Percentiles rank a stretch among this genome's conserved stretches.
Evolutionary conservation across 1,140 invertebrate genomes (phyloP).

Genomic region (Gonatopus flavifemur): DNA sequence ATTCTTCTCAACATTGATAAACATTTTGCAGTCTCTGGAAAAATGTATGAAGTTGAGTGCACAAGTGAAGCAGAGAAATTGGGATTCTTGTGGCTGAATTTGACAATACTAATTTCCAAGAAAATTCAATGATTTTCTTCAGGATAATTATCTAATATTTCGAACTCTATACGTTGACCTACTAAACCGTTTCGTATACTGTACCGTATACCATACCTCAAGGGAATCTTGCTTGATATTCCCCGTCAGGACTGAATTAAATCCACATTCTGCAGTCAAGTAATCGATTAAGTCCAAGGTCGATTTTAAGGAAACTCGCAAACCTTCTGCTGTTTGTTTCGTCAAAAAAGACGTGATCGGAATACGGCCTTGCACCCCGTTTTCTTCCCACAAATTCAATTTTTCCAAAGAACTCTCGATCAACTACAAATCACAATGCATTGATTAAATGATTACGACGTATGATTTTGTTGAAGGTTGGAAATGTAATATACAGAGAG

Average conservation of each 20-base stretch:
- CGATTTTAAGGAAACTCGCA: conserved; percentile 1
- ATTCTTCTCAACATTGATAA: no score
- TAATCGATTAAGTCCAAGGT: conserved; percentile 5
- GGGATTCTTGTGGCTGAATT: no score
- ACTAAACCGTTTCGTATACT: no score
- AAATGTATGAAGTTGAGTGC: no score
- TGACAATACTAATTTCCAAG: no score
- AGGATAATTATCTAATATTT: no score
- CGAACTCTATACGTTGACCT: no score
- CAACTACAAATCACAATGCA: neutral
- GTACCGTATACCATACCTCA: no score
- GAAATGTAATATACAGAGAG: neutral
- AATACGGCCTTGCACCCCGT: neutral
- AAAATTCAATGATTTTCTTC: no score
- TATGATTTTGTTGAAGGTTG: neutral
- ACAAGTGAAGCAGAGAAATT: no score
- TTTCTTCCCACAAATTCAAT: conserved; percentile 1
- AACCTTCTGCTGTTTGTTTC: neutral
- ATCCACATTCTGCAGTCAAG: neutral
- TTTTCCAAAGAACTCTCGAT: conserved; percentile 1
- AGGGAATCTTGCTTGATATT: no score
- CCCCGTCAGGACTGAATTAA: conserved; percentile 1
- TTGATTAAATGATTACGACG: neutral
- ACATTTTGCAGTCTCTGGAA: no score
- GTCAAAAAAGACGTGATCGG: neutral